Evolutionary conservation across 2,113 vertebrate species (phyloP).

Genomic region (Lepisosteus osseus): DNA sequence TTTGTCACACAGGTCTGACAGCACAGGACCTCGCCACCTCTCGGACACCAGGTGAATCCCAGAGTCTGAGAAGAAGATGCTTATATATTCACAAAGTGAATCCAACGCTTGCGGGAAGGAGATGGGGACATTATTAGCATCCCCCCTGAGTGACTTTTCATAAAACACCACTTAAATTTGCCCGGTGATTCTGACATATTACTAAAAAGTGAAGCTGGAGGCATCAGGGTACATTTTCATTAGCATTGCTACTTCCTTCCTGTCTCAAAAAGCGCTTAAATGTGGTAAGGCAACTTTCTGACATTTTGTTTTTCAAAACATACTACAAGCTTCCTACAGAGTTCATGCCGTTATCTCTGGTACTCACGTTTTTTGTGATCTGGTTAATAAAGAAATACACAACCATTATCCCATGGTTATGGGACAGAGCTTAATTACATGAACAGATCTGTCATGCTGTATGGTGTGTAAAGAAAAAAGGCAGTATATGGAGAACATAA

Average conservation of each 20-base stretch:
- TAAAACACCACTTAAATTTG: neutral
- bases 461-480: too few relatives aligned
- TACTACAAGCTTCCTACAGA: neutral
- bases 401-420: too few relatives aligned
- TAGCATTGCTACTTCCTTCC: neutral
- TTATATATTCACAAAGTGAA: conserved; percentile 1
- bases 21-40: neutral
- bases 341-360: too few relatives aligned
- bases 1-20: neutral
- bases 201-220: neutral
- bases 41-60: conserved; percentile 2
- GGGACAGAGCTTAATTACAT: too few relatives aligned
- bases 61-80: neutral
- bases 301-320: neutral
- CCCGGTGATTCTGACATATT: neutral
- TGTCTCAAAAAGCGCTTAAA: neutral
- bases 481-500: too few relatives aligned
- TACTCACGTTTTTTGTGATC: too few relatives aligned
- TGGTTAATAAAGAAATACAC: too few relatives aligned
- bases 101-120: neutral
- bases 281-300: neutral
- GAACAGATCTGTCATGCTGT: too few relatives aligned
- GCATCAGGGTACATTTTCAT: neutral
- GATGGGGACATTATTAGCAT: neutral
- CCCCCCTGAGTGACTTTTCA: neutral